Conservation (phyloP, 2,888 invertebrate species). For the Cantharis rustica region DNA sequence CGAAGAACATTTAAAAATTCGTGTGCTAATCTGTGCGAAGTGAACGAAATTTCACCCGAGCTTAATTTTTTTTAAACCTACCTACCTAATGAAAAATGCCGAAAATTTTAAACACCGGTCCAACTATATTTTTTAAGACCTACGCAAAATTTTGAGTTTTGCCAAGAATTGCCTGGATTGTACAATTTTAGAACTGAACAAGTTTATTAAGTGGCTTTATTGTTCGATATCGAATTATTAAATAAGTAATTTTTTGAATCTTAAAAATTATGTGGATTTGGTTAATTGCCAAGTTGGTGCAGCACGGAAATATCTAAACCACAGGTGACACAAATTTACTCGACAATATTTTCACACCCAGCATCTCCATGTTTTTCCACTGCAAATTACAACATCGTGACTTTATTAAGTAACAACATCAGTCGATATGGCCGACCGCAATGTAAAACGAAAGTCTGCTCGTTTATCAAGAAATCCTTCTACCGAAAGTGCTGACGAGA, state of each 20-base stretch:
- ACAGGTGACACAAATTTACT: constrained; percentile 28
- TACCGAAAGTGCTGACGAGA: constrained; percentile 55
- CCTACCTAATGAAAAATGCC: background rate
- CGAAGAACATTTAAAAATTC: background rate
- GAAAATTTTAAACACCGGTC: background rate
- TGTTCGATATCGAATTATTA: constrained; percentile 24
- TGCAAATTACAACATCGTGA: constrained; percentile 16
- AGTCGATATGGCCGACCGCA: constrained; percentile 43
- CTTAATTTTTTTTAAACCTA: background rate
- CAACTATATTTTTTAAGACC: constrained; percentile 24
- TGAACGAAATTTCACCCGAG: background rate
- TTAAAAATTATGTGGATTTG: constrained; percentile 16
- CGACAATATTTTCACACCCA: constrained; percentile 20
- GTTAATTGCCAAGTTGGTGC: constrained; percentile 16
- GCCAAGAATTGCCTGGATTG: constrained; percentile 27
- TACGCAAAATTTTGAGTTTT: constrained; percentile 29
- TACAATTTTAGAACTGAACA: constrained; percentile 30
- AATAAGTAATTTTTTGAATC: constrained; percentile 9
- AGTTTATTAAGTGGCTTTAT: constrained; percentile 25
- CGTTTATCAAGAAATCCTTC: constrained; percentile 54
- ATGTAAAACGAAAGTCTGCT: constrained; percentile 39
- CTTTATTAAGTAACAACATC: constrained; percentile 7
- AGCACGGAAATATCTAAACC: constrained; percentile 26
- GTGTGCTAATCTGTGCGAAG: background rate
- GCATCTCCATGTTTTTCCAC: background rate